Evolutionary conservation across 2,888 invertebrate genomes (phyloP).

Genomic region (Ophion ellenae): DNA sequence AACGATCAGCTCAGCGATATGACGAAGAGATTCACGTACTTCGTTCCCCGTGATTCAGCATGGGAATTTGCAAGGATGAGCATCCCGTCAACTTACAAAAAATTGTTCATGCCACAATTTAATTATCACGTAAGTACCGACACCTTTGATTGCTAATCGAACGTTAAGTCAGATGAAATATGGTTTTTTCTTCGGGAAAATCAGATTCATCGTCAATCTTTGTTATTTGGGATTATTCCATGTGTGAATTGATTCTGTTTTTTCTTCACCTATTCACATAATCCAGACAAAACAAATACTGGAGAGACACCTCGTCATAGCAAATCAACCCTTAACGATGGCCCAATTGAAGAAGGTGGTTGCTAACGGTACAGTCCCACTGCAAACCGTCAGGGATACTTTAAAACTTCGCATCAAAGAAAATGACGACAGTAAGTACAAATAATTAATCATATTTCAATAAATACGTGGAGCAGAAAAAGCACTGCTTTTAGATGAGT

Average conservation of each 20-base stretch:
- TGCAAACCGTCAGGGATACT: conserved; percentile 90
- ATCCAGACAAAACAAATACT: conserved; percentile 91
- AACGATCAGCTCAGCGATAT: conserved; percentile 91
- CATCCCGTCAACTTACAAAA: conserved; percentile 93
- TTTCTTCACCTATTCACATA: background rate
- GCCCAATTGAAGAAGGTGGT: conserved; percentile 89
- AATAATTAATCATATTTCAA: conserved; percentile 9
- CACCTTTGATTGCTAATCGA: conserved; percentile 21
- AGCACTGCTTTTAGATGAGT: no score
- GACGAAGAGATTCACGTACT: conserved; percentile 93
- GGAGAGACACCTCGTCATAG: conserved; percentile 94
- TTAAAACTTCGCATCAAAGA: conserved; percentile 91
- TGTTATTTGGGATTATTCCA: no score
- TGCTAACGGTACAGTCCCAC: conserved; percentile 88
- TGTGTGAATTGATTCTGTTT: background rate
- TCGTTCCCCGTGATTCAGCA: conserved; percentile 95
- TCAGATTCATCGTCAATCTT: background rate
- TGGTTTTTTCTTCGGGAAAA: background rate
- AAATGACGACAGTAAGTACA: conserved; percentile 89
- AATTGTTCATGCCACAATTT: conserved; percentile 92
- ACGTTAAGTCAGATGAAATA: background rate
- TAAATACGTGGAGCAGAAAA: background rate
- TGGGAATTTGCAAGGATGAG: conserved; percentile 92
- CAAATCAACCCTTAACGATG: conserved; percentile 91
- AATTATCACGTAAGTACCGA: conserved; percentile 89